A percentile compares a stretch with the other conserved stretches of the same genome.
Evolutionary conservation across 2,888 invertebrate genomes (phyloP).

Genomic region (Trichacis sp.): DNA sequence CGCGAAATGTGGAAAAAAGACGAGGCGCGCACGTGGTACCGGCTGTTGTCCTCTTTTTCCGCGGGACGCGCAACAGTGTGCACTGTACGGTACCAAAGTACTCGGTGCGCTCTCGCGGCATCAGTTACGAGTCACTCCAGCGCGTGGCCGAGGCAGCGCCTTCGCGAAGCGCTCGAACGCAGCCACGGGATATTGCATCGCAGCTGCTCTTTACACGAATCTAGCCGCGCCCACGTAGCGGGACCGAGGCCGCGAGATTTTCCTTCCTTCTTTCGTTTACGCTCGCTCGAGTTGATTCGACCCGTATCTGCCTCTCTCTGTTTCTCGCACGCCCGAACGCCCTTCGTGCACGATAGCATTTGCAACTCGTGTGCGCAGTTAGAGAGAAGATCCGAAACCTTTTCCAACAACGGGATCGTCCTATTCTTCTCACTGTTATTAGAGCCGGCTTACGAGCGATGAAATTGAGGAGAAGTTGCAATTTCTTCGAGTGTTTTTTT

Average conservation of each 20-base stretch:
- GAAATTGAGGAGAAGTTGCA: not conserved
- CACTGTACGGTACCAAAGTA: too few relatives aligned
- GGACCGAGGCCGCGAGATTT: conserved; percentile 55
- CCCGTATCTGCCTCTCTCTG: conserved; percentile 10
- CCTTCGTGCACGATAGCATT: conserved; percentile 28
- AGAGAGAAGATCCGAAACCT: conserved; percentile 8
- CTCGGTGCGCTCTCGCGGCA: too few relatives aligned
- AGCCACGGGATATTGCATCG: conserved; percentile 36
- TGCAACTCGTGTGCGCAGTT: conserved; percentile 24
- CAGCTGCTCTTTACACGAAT: conserved; percentile 56
- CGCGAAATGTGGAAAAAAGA: too few relatives aligned
- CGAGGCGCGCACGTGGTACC: too few relatives aligned
- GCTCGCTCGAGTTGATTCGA: too few relatives aligned
- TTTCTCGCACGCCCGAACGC: conserved; percentile 30
- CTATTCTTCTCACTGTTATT: not conserved
- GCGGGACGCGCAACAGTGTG: too few relatives aligned
- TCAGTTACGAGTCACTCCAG: too few relatives aligned
- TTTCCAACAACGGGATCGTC: conserved; percentile 5
- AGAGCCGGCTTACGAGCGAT: too few relatives aligned
- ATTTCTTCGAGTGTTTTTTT: not conserved
- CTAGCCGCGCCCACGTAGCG: conserved; percentile 62
- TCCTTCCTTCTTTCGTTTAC: conserved; percentile 42
- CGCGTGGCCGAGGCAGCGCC: too few relatives aligned
- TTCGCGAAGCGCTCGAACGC: too few relatives aligned
- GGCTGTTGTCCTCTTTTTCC: too few relatives aligned